phyloP scores from a whole-genome alignment of 2,113 vertebrate species.

The Gymnarchus niloticus region DNA sequence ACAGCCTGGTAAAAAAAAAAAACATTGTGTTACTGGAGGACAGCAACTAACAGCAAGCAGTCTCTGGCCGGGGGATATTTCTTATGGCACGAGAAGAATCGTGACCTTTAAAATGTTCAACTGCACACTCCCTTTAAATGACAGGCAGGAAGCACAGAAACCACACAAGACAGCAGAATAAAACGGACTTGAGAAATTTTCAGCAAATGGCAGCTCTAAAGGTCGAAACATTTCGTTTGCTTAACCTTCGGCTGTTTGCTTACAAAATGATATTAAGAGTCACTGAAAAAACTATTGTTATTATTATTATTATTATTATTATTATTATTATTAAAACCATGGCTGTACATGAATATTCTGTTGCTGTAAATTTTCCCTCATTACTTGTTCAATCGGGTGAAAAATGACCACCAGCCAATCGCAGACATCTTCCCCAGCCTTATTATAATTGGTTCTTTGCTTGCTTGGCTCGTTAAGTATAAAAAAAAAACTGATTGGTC shows the following conservation, averaged over 20 bases:
- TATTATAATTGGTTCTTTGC: slow-evolving; percentile 21
- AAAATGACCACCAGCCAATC: neutral
- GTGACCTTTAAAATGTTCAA: neutral
- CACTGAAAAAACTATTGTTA: neutral
- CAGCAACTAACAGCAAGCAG: neutral
- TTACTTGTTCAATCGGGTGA: neutral
- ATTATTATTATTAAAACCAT: neutral
- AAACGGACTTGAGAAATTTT: neutral
- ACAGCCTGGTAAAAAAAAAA: neutral
- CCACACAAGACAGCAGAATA: neutral
- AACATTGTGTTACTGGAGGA: neutral
- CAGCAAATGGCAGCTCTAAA: neutral
- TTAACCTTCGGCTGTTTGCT: neutral
- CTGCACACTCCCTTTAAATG: neutral
- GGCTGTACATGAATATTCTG: neutral
- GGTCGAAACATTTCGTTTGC: neutral
- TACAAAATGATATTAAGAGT: neutral
- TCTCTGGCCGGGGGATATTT: neutral
- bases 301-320: neutral
- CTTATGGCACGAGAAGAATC: neutral
- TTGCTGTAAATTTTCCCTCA: neutral
- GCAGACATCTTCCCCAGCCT: neutral
- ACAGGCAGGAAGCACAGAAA: neutral
- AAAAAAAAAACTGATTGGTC: slow-evolving; percentile 4
- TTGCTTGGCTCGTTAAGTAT: slow-evolving; percentile 2